Conservation (phyloP, 2,113 vertebrate species). For the Vidua macroura region DNA sequence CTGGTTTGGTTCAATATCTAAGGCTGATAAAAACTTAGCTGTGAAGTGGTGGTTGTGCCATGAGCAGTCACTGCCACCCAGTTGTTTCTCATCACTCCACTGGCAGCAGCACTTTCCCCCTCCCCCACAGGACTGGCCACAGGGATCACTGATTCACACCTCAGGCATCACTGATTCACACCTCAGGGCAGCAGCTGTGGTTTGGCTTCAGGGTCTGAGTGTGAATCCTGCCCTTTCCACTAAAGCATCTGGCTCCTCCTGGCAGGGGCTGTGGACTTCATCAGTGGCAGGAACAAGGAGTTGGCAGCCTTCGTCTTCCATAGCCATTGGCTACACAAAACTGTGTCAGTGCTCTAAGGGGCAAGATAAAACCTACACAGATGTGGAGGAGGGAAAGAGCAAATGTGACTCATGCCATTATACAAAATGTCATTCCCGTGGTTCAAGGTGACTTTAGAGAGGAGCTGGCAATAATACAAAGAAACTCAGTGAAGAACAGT, state of each 20-base stretch:
- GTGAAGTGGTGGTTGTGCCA: background rate
- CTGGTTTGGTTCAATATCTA: background rate
- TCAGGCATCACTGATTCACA: background rate
- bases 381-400: conserved; percentile 47
- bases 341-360: conserved; percentile 29
- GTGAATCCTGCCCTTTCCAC: background rate
- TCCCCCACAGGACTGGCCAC: background rate
- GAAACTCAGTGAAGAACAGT: background rate
- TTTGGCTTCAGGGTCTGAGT: background rate
- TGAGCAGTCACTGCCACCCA: background rate
- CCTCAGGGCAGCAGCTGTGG: background rate
- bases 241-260: conserved; percentile 11
- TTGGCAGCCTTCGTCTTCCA: conserved; percentile 15
- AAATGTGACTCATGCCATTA: conserved; percentile 33
- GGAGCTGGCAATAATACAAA: background rate
- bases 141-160: background rate
- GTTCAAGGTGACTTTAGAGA: conserved; percentile 32
- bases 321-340: background rate
- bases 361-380: conserved; percentile 44
- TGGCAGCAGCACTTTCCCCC: background rate
- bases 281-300: background rate
- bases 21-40: background rate
- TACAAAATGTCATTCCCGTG: conserved; percentile 14
- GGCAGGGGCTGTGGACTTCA: background rate
- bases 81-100: background rate